These are phyloP conservation scores for Loris lydekkerianus DNA, from an alignment of 2,797 vertebrate genomes.

Conservation along the genomic window DNA sequence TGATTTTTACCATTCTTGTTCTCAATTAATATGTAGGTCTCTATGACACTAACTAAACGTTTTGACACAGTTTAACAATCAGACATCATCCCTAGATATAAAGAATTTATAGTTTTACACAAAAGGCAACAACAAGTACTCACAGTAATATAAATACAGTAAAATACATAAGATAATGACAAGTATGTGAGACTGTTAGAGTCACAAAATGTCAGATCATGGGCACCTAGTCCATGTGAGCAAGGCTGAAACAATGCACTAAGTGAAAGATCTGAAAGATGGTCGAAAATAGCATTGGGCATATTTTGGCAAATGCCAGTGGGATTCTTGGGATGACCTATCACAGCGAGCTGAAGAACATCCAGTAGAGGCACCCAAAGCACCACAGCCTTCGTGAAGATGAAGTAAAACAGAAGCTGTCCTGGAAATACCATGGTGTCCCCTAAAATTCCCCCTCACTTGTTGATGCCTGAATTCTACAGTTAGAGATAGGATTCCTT, in stretches of 20 bases:
- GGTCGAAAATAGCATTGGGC: background rate
- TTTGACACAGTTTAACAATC: background rate
- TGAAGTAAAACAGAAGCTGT: background rate
- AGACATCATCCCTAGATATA: background rate
- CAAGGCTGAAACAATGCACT: background rate
- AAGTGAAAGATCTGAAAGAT: background rate
- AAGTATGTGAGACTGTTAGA: background rate
- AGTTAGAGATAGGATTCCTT: background rate
- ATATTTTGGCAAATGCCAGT: background rate
- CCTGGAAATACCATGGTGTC: background rate
- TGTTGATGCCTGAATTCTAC: background rate
- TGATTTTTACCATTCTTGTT: slow-evolving; percentile 37
- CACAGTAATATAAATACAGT: slow-evolving; percentile 11
- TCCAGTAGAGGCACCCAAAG: background rate
- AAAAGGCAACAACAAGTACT: background rate
- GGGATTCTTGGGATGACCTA: background rate
- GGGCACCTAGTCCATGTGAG: background rate
- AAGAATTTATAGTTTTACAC: background rate
- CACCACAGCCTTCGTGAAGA: background rate
- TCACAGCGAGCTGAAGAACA: background rate
- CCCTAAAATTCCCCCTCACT: background rate
- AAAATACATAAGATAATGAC: background rate
- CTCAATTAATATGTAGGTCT: background rate
- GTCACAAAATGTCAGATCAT: background rate
- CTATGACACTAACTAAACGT: background rate